Conservation (phyloP, 2,113 vertebrate genomes). For the Chloropsis hardwickii region DNA sequence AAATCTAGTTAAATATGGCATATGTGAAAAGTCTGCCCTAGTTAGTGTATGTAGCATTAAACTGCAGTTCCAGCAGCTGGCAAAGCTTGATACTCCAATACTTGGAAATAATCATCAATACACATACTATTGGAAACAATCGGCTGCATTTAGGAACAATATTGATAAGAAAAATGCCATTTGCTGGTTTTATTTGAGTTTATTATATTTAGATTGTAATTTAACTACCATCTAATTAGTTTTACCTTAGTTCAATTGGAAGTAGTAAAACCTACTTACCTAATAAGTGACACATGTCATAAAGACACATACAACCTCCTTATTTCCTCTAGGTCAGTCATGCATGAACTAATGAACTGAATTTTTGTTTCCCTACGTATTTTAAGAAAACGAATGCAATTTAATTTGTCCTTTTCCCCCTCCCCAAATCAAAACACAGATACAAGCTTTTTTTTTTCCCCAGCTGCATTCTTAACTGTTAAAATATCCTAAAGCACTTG, state of each 20-base stretch:
- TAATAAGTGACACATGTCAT: slow-evolving; percentile 81
- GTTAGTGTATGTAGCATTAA: slow-evolving; percentile 67
- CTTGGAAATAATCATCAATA: slow-evolving; percentile 87
- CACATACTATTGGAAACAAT: slow-evolving; percentile 76
- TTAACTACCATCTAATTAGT: slow-evolving; percentile 89
- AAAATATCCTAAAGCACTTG: slow-evolving; percentile 78
- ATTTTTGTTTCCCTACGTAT: slow-evolving; percentile 87
- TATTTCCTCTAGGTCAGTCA: slow-evolving; percentile 79
- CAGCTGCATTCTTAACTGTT: slow-evolving; percentile 76
- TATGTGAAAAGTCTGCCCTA: background rate
- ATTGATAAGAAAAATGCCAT: slow-evolving; percentile 83
- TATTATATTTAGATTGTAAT: slow-evolving; percentile 87
- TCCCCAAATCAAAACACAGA: slow-evolving; percentile 62
- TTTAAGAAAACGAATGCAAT: slow-evolving; percentile 88
- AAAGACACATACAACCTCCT: slow-evolving; percentile 80
- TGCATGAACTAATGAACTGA: slow-evolving; percentile 76
- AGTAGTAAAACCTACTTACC: slow-evolving; percentile 76
- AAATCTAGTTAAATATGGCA: background rate
- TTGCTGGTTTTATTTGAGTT: slow-evolving; percentile 87
- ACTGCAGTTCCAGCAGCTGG: slow-evolving; percentile 80
- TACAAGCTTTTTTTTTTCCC: slow-evolving; percentile 62
- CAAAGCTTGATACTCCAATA: slow-evolving; percentile 79
- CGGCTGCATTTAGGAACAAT: slow-evolving; percentile 83
- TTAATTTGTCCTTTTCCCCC: slow-evolving; percentile 79
- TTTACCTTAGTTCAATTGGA: slow-evolving; percentile 78